Evolutionary conservation across 1,140 invertebrate species (phyloP).

Genomic region (Drosophila truncata): DNA sequence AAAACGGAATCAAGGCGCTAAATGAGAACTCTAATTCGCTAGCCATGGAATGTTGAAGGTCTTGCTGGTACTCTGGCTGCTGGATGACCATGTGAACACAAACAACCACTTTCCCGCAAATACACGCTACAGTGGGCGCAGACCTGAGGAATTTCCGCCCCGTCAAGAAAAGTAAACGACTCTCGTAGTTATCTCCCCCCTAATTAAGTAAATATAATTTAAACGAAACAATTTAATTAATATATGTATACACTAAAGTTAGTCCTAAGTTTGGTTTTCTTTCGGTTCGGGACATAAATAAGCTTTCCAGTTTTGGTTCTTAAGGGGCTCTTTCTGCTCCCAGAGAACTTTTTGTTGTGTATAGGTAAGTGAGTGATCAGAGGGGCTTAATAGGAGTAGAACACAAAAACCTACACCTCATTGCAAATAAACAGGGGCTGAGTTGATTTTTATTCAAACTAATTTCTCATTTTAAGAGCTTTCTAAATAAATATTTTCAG

Average conservation of each 20-base stretch:
- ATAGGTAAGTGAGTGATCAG: not conserved
- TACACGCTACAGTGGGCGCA: constrained; percentile 23
- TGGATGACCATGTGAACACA: constrained; percentile 19
- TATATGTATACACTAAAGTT: constrained; percentile 65
- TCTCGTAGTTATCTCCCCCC: constrained; percentile 14
- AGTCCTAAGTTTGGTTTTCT: constrained; percentile 12
- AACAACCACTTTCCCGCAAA: constrained; percentile 23
- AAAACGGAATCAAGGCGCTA: constrained; percentile 76
- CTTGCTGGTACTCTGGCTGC: constrained; percentile 24
- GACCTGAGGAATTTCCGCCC: constrained; percentile 26
- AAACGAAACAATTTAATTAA: constrained; percentile 56
- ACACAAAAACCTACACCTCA: not conserved
- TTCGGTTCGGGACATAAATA: not conserved
- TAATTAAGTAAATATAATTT: constrained; percentile 74
- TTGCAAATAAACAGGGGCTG: no score
- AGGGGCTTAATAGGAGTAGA: no score
- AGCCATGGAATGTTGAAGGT: constrained; percentile 82
- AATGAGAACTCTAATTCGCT: constrained; percentile 85
- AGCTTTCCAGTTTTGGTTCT: not conserved
- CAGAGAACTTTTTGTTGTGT: not conserved
- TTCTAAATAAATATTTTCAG: not conserved
- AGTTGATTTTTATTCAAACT: no score
- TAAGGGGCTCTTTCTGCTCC: not conserved
- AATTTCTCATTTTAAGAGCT: not conserved
- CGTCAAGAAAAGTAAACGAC: not conserved